Base-by-base conservation (phyloP, 2,797 vertebrate species). In the Sphenopsis melanotis region DNA sequence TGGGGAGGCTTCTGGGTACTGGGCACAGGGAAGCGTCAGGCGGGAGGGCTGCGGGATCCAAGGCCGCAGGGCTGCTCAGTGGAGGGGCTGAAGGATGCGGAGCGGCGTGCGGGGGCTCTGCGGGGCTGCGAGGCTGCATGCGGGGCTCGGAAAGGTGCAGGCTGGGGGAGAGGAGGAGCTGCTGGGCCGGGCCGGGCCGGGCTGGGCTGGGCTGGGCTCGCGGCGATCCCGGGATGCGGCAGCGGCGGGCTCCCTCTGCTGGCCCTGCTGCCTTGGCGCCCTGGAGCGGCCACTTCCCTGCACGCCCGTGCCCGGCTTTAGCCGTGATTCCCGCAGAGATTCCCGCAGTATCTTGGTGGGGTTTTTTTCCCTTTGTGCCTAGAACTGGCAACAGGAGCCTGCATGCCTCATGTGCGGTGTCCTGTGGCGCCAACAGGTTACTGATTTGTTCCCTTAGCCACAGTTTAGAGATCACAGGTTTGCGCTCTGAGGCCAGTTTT, bases 241-340 rank as follows among this genome's bases (percentile, higher is more conserved):
- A 16, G 93, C 37, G 36, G 36, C 70, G 52, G 41, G 59, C 63
- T 85, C 79, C 93, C 90, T 34, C 95, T 96, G 74, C 92, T 75
- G 95, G 49, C 84, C 3, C 11, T 30, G n/a, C 41, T 52, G 21
- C 34, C 42, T 32, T 6, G 44, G 11, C 11, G 20, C 63, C 22
- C 42, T 2, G 47, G 29, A 29, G 11, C 4, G 7, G 56, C 24
- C 37, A 0, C 75, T 24, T 17, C 57, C 26, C 30, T 5, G 56
- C 70, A 1, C 4, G 3, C n/a, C 39, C 2, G 21, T 5, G 37
- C 50, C 26, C 29, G 5, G 2, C 30, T 7, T 42, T 1, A 39
- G 34, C 57, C 10, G 3, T 4, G 41, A 22, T 39, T 59, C 37
- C 7, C 47, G 9, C 42, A 21, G 71, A 56, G 15, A 15, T 15